Percentiles rank a stretch among this genome's conserved stretches.
phyloP scores from a whole-genome alignment of 2,888 invertebrate species.

The Synergus japonicus region DNA sequence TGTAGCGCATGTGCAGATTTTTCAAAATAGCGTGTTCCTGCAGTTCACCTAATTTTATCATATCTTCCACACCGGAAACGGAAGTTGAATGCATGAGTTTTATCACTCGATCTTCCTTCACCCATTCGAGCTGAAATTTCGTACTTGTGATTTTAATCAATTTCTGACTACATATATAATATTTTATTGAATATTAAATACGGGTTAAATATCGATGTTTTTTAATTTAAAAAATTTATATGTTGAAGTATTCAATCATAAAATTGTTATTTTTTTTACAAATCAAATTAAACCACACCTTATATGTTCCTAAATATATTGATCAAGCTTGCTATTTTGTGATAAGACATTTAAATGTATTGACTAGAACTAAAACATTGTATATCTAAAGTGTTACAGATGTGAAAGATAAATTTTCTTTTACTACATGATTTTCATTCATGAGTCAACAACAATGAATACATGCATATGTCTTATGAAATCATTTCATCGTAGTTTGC shows the following conservation, averaged over 20 bases:
- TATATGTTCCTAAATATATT: no score
- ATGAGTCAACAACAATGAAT: not conserved
- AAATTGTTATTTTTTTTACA: no score
- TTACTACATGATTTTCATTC: not conserved
- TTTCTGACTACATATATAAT: constrained; percentile 5
- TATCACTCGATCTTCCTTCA: constrained; percentile 80
- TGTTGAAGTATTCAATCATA: not conserved
- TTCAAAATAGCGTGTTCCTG: constrained; percentile 96
- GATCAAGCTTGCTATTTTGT: not conserved
- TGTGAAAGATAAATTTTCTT: not conserved
- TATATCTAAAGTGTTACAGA: not conserved
- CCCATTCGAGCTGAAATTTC: constrained; percentile 54
- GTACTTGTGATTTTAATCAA: constrained; percentile 31
- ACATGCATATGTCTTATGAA: not conserved
- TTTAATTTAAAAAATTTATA: not conserved
- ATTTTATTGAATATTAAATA: not conserved
- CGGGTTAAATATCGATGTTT: not conserved
- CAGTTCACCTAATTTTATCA: constrained; percentile 96
- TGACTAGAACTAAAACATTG: no score
- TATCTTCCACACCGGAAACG: constrained; percentile 92
- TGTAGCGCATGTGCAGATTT: constrained; percentile 93
- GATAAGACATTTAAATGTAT: no score
- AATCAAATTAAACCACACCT: no score
- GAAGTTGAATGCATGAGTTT: constrained; percentile 90
- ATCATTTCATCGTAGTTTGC: not conserved